Conservation (phyloP, 1,140 invertebrate species). For the Pararge aegeria region DNA sequence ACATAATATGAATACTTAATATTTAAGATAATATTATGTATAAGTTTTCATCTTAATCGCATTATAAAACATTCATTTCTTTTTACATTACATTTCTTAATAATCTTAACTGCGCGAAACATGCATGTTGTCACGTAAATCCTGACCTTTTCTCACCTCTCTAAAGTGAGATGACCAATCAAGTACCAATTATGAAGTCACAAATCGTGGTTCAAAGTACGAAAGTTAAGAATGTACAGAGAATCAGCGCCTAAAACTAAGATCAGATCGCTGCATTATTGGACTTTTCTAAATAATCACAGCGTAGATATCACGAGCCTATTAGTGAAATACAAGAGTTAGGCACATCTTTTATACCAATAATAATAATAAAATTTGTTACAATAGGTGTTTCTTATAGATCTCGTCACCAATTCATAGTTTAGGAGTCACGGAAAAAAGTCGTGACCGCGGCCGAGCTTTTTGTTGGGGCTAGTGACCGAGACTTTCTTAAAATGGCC, state of each 20-base stretch:
- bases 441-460: slow-evolving; percentile 48
- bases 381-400: slow-evolving; percentile 30
- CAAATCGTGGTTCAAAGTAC: too few relatives aligned
- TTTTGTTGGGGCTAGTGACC: slow-evolving; percentile 55
- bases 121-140: too few relatives aligned
- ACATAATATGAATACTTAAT: too few relatives aligned
- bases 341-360: slow-evolving; percentile 15
- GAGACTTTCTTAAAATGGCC: slow-evolving; percentile 38
- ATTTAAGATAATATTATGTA: too few relatives aligned
- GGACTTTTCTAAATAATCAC: neutral
- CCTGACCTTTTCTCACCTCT: too few relatives aligned
- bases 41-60: too few relatives aligned
- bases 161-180: too few relatives aligned
- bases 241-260: neutral
- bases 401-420: slow-evolving; percentile 32
- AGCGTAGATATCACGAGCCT: slow-evolving; percentile 19
- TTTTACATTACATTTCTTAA: too few relatives aligned
- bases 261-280: neutral
- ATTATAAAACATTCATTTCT: too few relatives aligned
- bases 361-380: slow-evolving; percentile 32
- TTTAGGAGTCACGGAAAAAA: slow-evolving; percentile 54
- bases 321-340: slow-evolving; percentile 23
- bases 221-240: neutral
- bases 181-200: too few relatives aligned
- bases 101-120: too few relatives aligned